Evolutionary conservation across 1,140 invertebrate genomes (phyloP).

Genomic region (Bombus pascuorum): DNA sequence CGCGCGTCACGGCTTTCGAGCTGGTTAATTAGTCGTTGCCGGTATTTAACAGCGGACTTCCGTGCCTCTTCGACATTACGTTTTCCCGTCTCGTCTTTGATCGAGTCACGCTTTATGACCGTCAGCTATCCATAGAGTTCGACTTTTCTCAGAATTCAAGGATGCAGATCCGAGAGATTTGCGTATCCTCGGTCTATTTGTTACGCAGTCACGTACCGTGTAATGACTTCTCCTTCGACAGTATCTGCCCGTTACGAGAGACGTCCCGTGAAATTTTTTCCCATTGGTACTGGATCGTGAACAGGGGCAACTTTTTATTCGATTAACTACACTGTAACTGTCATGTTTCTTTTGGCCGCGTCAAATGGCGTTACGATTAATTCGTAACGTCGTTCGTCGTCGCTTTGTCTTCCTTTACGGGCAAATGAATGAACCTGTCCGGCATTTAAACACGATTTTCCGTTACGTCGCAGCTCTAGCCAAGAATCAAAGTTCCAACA

Average conservation of each 20-base stretch:
- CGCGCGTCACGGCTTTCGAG: background rate
- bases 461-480: background rate
- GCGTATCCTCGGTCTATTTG: slow-evolving; percentile 54
- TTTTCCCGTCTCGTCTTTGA: slow-evolving; percentile 19
- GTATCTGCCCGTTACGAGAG: background rate
- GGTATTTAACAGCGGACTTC: slow-evolving; percentile 10
- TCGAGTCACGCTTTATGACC: slow-evolving; percentile 15
- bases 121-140: background rate
- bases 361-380: background rate
- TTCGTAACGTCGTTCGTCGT: background rate
- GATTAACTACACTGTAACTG: background rate
- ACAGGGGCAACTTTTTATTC: background rate
- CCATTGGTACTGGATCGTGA: no score
- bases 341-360: background rate
- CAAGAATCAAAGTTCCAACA: background rate
- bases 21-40: slow-evolving; percentile 15
- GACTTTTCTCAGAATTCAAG: slow-evolving; percentile 36
- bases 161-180: slow-evolving; percentile 47
- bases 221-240: slow-evolving; percentile 30
- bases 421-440: background rate
- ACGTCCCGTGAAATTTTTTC: background rate
- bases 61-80: background rate
- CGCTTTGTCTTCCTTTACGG: no score
- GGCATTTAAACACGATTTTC: background rate
- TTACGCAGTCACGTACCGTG: slow-evolving; percentile 46